Evolutionary conservation across 2,113 vertebrate species (phyloP), one percentile per base, ranked within the genome.

Genomic region (Sinocyclocheilus anshuiensis): DNA sequence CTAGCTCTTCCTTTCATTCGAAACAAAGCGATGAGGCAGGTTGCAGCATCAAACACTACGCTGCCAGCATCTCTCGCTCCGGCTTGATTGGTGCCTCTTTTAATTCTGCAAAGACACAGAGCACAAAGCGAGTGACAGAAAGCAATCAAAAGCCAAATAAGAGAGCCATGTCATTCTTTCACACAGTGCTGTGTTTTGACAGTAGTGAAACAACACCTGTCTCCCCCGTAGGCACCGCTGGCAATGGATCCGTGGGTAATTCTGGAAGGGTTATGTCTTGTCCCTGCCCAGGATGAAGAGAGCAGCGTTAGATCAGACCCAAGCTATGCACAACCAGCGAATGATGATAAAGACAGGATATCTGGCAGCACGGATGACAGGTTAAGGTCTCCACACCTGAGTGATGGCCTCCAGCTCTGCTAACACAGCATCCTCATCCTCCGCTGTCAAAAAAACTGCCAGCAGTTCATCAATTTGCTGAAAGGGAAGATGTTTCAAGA

Each of bases 381-480:
- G 29, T 67, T 77, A 26, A 71, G 22, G 5, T 24, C 72, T 18
- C 78, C 77, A 57, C 86, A 98, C 97, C 96, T 98, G 96, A 94
- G 96, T 96, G 90, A 99, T 97, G 6, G 94, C 91, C 0, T 97
- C 91, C 89, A 99, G 90, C 91, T 99, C 98, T 18, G 96, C 95
- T 89, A 98, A 90, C 81, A 98, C 95, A 71, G 97, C 97, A 0
- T 98, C 97, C 87, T 99, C 97, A 1, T 99, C 98, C 96, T 96
- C 0, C 96, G 96, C 86, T 0, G 96, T 94, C 77, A 99, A 92
- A 74, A 94, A 96, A 13, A 97, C 97, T 0, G 96, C 95, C 90
- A 99, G 80, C 48, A 99, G 92, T 85, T 98, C 97, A 1, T 99
- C 97, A 29, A 99, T 99, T 99, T 99, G 97, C 98, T 99, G 22